Evolutionary conservation across 2,888 invertebrate species (phyloP).

Genomic region (Epiblema foenella): DNA sequence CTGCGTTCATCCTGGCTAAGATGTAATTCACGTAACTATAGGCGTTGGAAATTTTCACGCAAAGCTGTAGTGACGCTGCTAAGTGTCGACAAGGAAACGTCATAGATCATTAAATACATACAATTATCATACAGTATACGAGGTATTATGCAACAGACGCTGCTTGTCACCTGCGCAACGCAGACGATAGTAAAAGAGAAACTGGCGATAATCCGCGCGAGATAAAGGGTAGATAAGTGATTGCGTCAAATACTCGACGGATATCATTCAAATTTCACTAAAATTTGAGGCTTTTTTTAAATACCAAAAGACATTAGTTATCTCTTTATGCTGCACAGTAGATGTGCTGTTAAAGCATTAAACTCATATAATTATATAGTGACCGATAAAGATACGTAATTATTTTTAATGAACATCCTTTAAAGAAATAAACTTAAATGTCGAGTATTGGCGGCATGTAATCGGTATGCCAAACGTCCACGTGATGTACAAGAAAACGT

Average conservation of each 20-base stretch:
- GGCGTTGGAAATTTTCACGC: conserved; percentile 5
- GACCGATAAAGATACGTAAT: not conserved
- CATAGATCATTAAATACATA: conserved; percentile 39
- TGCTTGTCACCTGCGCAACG: conserved; percentile 27
- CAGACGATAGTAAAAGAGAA: conserved; percentile 33
- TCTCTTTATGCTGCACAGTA: not conserved
- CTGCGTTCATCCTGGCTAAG: not conserved
- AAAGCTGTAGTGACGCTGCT: conserved; percentile 1
- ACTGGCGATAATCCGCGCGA: conserved; percentile 2
- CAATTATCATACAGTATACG: conserved; percentile 42
- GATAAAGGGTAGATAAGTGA: conserved; percentile 21
- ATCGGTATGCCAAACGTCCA: not conserved
- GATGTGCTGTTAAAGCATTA: not conserved
- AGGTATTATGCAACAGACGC: conserved; percentile 32
- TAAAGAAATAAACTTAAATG: not conserved
- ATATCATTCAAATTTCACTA: not conserved
- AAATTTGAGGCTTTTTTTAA: not conserved
- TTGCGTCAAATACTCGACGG: not conserved
- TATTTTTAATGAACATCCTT: not conserved
- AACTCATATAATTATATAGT: not conserved
- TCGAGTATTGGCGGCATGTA: not conserved
- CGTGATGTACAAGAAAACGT: not conserved
- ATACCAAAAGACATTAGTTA: not conserved
- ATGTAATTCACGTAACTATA: not conserved
- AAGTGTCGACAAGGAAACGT: conserved; percentile 38